Conservation (phyloP, 2,113 vertebrate species). For the Corythornis cristatus region DNA sequence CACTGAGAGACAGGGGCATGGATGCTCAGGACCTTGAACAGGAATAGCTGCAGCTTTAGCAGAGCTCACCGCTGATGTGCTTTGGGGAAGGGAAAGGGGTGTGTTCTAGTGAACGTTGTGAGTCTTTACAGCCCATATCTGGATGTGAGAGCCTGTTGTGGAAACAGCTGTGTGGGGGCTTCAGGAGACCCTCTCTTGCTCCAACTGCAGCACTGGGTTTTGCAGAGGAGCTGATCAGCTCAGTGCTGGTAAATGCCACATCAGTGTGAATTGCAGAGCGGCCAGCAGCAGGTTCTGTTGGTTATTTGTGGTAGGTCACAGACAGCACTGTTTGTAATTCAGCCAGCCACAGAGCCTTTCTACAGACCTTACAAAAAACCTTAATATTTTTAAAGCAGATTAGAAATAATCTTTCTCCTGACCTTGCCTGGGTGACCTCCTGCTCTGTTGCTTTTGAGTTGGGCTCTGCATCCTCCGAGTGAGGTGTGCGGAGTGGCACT, state of each 20-base stretch:
- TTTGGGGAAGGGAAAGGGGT: not conserved
- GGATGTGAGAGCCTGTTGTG: not conserved
- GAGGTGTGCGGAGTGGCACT: not conserved
- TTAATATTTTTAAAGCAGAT: slow-evolving; percentile 73
- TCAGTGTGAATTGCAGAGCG: not conserved
- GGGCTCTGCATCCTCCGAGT: not conserved
- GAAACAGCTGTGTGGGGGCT: not conserved
- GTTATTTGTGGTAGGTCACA: not conserved
- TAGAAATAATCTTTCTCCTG: slow-evolving; percentile 59
- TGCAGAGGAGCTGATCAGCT: not conserved
- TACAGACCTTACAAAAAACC: slow-evolving; percentile 32
- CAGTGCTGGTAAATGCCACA: not conserved
- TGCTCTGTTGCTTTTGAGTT: not conserved
- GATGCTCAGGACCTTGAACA: not conserved
- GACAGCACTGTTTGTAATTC: slow-evolving; percentile 38
- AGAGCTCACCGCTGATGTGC: not conserved
- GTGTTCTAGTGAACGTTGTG: not conserved
- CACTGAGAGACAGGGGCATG: not conserved
- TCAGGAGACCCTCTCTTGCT: not conserved
- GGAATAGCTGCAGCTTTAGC: not conserved
- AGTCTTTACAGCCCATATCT: not conserved
- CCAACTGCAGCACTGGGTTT: not conserved
- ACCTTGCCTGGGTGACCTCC: slow-evolving; percentile 33
- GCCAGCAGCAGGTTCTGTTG: not conserved
- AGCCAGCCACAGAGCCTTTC: slow-evolving; percentile 20